Conservation (phyloP, 1,140 invertebrate species). For the Aphaenogaster ashmeadi region DNA sequence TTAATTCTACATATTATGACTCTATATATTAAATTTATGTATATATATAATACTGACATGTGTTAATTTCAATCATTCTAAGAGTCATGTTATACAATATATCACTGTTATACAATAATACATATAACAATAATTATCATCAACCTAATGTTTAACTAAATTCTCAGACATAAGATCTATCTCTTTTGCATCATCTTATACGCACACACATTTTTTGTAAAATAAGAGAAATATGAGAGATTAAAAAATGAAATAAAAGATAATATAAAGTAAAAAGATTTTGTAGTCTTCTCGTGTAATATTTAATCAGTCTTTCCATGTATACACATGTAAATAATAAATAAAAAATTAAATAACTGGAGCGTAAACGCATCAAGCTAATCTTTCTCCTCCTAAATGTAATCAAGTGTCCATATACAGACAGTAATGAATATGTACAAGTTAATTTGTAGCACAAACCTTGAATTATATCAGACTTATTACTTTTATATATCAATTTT, state of each 20-base stretch:
- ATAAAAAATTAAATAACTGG: neutral
- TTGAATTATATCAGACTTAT: no score
- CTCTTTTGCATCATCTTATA: neutral
- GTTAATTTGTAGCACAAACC: no score
- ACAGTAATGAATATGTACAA: neutral
- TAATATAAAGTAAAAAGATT: neutral
- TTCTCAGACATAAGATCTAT: neutral
- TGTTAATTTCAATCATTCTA: neutral
- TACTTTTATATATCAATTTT: no score
- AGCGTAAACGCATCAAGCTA: neutral
- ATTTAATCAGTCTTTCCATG: neutral
- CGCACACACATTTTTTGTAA: neutral
- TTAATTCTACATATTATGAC: slow-evolving; percentile 1
- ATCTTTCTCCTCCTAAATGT: neutral
- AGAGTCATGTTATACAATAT: no score
- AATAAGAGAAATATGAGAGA: neutral
- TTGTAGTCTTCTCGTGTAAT: neutral
- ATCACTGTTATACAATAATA: neutral
- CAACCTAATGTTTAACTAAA: neutral
- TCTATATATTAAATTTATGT: neutral
- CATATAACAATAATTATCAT: neutral
- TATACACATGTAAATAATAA: neutral
- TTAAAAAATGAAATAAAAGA: neutral
- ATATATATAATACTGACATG: neutral
- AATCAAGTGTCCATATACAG: neutral